Conservation (phyloP, 2,888 invertebrate species). For the Temnothorax ravouxi region DNA sequence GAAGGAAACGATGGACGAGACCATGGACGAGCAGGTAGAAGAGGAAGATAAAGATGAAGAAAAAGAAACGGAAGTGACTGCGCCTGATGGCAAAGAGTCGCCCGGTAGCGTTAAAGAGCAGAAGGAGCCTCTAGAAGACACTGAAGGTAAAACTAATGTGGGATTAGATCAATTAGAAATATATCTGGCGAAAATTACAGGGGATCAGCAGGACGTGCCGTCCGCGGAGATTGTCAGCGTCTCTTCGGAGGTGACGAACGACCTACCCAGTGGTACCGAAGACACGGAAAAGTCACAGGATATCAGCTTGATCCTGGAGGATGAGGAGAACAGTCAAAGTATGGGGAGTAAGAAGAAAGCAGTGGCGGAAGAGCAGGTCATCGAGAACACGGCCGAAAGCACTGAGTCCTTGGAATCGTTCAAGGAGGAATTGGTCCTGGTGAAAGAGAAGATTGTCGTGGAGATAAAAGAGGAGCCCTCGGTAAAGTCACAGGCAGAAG, state of each 20-base stretch:
- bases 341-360: conserved; percentile 75
- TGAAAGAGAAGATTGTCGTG: conserved; percentile 69
- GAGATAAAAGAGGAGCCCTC: conserved; percentile 64
- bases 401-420: conserved; percentile 76
- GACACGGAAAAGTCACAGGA: conserved; percentile 81
- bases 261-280: conserved; percentile 75
- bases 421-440: conserved; percentile 69
- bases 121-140: conserved; percentile 58
- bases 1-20: conserved; percentile 60
- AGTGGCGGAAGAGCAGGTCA: conserved; percentile 65
- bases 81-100: conserved; percentile 57
- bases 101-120: conserved; percentile 58
- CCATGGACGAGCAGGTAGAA: conserved; percentile 70
- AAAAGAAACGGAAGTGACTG: conserved; percentile 65
- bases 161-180: conserved; percentile 78
- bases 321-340: conserved; percentile 75
- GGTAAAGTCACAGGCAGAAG: conserved; percentile 68
- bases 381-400: conserved; percentile 72
- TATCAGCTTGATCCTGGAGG: conserved; percentile 80
- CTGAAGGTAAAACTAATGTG: conserved; percentile 65
- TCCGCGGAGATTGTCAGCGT: conserved; percentile 75
- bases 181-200: conserved; percentile 80
- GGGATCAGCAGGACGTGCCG: conserved; percentile 76
- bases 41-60: conserved; percentile 78
- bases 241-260: conserved; percentile 78